Base-by-base conservation (phyloP, 2,888 invertebrate species). In the Eupithecia pulchellata region DNA sequence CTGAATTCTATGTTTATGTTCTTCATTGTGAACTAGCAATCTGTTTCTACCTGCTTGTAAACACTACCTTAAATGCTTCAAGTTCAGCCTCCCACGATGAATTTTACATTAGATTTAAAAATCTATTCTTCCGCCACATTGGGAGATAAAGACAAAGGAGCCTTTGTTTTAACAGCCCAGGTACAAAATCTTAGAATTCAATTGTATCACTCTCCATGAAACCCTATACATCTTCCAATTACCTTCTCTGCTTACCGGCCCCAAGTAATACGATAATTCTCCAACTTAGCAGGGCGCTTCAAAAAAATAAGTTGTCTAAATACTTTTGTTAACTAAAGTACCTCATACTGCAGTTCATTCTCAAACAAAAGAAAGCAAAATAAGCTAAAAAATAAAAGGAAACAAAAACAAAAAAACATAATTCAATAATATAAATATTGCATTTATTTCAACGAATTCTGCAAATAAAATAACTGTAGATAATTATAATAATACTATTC, bases 391-490 rank as follows among this genome's bases (percentile, higher is more conserved):
- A 79, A 86, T 11, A 68, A 84, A 89, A 91, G 90, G 91, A 87
- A 89, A 88, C 84, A 84, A 86, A 90, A 87, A 84, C 82, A 90
- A 89, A 89, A 93, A 91, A 91, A 91, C 91, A 91, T 91, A 92
- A 91, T 86, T 92, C 91, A 93, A 92, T 93, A 94, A 94, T 94
- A 94, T 94, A 94, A 94, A 94, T 94, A 94, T 94, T 94, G 92
- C 91, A 92, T 94, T 94, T 94, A 94, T 94, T 94, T 94, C 91
- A 94, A 94, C 93, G 91, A 93, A 92, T 94, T 92, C 91, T 91
- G 92, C 91, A 91, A 93, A 93, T 93, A 93, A 89, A 93, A 93
- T 93, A 93, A 92, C 91, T 92, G 92, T 91, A 91, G 90, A 91
- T 92, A 91, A 92, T 92, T 91, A 91, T 92, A 92, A 92, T 94